Percentiles rank a stretch among this genome's conserved stretches.
These are phyloP conservation scores for Pollimyrus isidori DNA, from an alignment of 2,113 vertebrate species.

Conservation along the genomic window DNA sequence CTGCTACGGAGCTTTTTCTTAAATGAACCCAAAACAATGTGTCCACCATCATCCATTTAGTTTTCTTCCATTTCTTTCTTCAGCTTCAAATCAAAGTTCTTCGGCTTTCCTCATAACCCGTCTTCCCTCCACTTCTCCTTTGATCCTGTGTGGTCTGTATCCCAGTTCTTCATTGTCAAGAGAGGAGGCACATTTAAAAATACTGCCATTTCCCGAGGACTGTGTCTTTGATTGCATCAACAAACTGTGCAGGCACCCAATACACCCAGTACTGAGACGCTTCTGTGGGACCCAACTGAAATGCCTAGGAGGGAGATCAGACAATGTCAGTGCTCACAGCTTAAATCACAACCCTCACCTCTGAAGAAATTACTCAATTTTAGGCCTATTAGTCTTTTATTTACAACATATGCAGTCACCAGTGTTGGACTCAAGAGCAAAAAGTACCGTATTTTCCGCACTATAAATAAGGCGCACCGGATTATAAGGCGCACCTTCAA, in stretches of 20 bases:
- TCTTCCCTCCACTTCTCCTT: constrained; percentile 66
- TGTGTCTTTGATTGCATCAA: constrained; percentile 99
- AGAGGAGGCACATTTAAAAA: constrained; percentile 98
- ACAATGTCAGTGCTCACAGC: not conserved
- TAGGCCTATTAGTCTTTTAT: not conserved
- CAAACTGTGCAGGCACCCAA: constrained; percentile 97
- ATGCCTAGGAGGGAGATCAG: constrained; percentile 66
- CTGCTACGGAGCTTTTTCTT: constrained; percentile 56
- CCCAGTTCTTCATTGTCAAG: constrained; percentile 83
- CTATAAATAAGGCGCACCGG: too few relatives aligned
- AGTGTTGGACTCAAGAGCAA: not conserved
- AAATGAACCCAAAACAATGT: constrained; percentile 53
- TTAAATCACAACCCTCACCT: not conserved
- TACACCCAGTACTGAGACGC: constrained; percentile 99
- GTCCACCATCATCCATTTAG: constrained; percentile 55
- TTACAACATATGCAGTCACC: not conserved
- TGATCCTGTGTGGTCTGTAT: constrained; percentile 49
- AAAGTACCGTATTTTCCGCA: too few relatives aligned
- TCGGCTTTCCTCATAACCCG: constrained; percentile 53
- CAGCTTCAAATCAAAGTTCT: constrained; percentile 50
- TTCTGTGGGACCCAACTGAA: constrained; percentile 98
- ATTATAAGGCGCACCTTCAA: too few relatives aligned
- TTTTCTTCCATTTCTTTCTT: constrained; percentile 42
- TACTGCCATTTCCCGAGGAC: constrained; percentile 99
- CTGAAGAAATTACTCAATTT: not conserved